A percentile compares a stretch with the other conserved stretches of the same genome.
Conservation (phyloP, 1,140 invertebrate genomes). For the Mamestra configurata region DNA sequence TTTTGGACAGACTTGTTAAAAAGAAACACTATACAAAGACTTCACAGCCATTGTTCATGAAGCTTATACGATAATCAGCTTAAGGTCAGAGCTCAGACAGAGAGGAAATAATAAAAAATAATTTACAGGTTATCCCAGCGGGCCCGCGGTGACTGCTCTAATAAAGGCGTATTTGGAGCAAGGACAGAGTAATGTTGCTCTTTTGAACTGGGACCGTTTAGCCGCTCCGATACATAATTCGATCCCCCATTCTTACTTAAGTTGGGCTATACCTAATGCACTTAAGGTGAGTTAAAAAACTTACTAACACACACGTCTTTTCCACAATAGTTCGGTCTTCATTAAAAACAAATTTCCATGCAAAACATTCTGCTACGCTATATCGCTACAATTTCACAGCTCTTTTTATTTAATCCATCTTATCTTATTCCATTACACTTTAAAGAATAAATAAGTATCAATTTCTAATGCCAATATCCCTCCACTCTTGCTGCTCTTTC, state of each 20-base stretch:
- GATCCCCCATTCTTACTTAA: conserved; percentile 72
- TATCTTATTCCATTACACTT: conserved; percentile 13
- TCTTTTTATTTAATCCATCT: background rate
- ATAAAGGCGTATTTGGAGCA: conserved; percentile 71
- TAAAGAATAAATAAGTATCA: conserved; percentile 2
- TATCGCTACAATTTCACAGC: background rate
- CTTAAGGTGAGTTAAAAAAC: conserved; percentile 67
- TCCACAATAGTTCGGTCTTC: too few species aligned
- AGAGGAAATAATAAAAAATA: conserved; percentile 47
- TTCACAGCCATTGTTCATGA: background rate
- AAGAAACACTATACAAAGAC: background rate
- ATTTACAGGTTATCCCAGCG: conserved; percentile 70
- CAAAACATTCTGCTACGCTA: too few species aligned
- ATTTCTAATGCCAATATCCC: conserved; percentile 22
- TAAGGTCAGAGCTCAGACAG: conserved; percentile 14
- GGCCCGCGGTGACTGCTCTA: conserved; percentile 71
- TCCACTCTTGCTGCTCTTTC: background rate
- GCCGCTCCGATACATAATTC: conserved; percentile 66
- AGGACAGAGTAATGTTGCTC: conserved; percentile 74
- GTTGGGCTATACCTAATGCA: conserved; percentile 79
- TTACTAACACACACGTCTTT: too few species aligned
- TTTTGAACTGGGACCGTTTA: conserved; percentile 79
- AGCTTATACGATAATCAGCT: conserved; percentile 39
- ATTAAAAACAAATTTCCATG: too few species aligned
- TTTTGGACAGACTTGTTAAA: too few species aligned